Base-by-base conservation (phyloP, 2,113 vertebrate species). In the Triplophysa dalaica region DNA sequence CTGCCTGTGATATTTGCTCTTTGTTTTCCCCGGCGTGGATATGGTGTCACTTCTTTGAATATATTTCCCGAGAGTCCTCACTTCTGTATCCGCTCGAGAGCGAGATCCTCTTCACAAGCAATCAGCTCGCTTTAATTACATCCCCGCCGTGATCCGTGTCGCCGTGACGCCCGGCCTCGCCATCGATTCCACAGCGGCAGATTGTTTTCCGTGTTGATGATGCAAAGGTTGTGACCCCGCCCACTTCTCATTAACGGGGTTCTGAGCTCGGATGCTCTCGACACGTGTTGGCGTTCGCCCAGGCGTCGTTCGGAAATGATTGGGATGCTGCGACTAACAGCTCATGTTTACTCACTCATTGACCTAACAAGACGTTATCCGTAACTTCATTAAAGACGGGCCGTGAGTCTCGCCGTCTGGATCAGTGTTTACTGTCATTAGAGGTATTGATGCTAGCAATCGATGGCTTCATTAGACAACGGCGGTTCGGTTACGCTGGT, bases 181-280 rank as follows among this genome's bases (percentile, higher is more conserved):
- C 38, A 75, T 83, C 70, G 64, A 63, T 79, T 79, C 61, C 10
- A 21, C 60, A 21, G 24, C 48, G 29, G 64, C 70, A 67, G 79
- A 76, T 81, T 75, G 75, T 81, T 84, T 87, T 80, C 82, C 76
- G 9, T 66, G 74, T 77, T 85, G 83, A 87, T 74, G 78, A 82
- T 65, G 66, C 60, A 17, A 41, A 70, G 79, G 61, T 78, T 76
- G 61, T 29, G 56, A 79, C 62, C 60, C 64, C 33, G 56, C 60
- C 52, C 54, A 78, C 81, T 72, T 50, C 19, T 38, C 33, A 63
- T 67, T 83, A 81, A 81, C 81, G 66, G 79, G 45, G 11, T 29
- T 17, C 58, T n/a, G 17, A 48, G 64, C 26, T 56, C 16, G 24
- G 70, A 58, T 60, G 56, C 54, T 69, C 63, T 75, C 50, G 38